Evolutionary conservation across 2,113 vertebrate genomes (phyloP).

Genomic region (Macrotis lagotis): DNA sequence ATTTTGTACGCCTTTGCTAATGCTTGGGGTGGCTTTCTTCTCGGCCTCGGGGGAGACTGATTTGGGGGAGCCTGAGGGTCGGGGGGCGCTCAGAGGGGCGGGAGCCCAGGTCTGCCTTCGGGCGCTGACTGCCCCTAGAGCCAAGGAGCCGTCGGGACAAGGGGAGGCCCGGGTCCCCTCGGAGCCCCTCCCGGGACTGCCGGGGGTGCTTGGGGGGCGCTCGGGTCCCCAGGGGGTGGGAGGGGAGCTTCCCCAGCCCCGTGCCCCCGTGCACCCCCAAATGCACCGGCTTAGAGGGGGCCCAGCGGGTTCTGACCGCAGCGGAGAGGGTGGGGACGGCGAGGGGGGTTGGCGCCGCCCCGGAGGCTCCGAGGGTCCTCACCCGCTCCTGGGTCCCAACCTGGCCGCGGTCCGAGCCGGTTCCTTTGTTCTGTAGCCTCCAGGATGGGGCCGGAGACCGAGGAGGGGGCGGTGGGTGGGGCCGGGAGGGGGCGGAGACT

Average conservation of each 20-base stretch:
- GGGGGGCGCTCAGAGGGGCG: too few species aligned
- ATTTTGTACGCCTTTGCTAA: conserved; percentile 71
- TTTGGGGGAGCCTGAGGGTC: neutral
- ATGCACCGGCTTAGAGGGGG: neutral
- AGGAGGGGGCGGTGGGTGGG: neutral
- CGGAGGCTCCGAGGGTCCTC: neutral
- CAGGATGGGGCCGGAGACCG: neutral
- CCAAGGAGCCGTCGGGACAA: neutral
- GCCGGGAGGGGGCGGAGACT: conserved; percentile 6
- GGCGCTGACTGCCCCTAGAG: too few species aligned
- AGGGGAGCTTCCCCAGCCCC: too few species aligned
- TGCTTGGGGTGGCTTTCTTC: conserved; percentile 22
- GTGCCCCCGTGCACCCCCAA: neutral
- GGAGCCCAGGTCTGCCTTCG: too few species aligned
- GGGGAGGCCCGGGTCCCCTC: neutral
- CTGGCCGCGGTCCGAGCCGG: neutral
- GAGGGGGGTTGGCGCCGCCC: neutral
- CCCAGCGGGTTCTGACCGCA: neutral
- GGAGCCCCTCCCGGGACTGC: neutral
- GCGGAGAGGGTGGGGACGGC: neutral
- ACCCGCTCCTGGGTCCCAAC: neutral
- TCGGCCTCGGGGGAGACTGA: neutral
- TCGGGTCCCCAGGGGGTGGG: neutral
- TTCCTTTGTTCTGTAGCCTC: neutral
- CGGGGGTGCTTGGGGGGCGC: neutral